Base-by-base conservation (phyloP, 2,797 vertebrate species). In the Graptemys geographica region DNA sequence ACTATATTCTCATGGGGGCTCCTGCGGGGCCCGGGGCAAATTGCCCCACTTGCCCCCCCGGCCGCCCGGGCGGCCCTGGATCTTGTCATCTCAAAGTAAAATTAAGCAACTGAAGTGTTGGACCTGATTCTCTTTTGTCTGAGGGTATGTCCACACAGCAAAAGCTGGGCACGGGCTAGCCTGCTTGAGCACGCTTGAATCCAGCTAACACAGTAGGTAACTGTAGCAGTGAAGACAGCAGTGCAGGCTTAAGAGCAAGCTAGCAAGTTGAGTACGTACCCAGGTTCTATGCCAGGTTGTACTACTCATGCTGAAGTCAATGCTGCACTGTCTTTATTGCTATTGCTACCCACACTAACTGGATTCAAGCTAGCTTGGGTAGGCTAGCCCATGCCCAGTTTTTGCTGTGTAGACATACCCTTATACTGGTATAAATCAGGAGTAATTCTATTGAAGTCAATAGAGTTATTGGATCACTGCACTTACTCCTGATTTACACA, bases 41-140 rank as follows among this genome's bases (percentile, higher is more conserved):
- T 44, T 44, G 44, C 44, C 44, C 44, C 44, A 44, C 44, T 44
- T 44, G 44, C 44, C 44, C 44, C 2, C 44, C 44, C 44, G 41
- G 41, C 44, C 2, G 7, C 44, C 44, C 44, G 44, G 44, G 44
- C 44, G 2, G 44, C 44, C 44, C 44, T 44, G 44, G 79, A 89
- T 86, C 87, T 90, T 81, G 8, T 87, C 28, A 94, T 92, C 87
- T 95, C 82, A 87, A 92, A 94, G 90, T 28, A 92, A 87, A 95
- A 86, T 21, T 21, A 80, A 89, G 74, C 83, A 59, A 81, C 57
- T 72, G 87, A 49, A 82, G 9, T 57, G 19, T 27, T 89, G 78
- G 49, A 78, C 41, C n/a, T 52, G 52, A 37, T 8, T 84, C 5
- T 1, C 28, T 84, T 85, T 86, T 59, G 12, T 72, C 57, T 89